These are phyloP conservation scores for Molorchus minor DNA, from an alignment of 2,888 invertebrate genomes.

Conservation along the genomic window DNA sequence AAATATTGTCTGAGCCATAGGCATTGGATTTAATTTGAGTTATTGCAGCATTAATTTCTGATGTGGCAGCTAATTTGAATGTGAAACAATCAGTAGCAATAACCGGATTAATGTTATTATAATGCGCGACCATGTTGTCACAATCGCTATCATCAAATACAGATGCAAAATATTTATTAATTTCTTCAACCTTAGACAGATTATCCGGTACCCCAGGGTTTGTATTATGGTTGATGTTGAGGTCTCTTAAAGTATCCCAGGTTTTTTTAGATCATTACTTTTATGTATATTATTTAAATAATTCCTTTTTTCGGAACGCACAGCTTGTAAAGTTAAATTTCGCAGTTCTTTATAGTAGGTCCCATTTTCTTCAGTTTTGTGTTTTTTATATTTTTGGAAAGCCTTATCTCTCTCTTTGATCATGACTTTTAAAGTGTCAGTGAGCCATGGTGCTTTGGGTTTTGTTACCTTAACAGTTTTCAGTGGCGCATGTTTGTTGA, in stretches of 20 bases:
- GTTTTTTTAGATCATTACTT: too few species aligned
- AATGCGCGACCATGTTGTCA: background rate
- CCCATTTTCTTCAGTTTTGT: background rate
- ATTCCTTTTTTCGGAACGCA: too few species aligned
- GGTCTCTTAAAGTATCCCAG: too few species aligned
- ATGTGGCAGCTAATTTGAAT: background rate
- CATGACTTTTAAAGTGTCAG: background rate
- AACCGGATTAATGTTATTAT: background rate
- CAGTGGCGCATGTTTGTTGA: too few species aligned
- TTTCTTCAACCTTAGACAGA: too few species aligned
- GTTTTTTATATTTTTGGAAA: background rate
- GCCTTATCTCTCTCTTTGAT: background rate
- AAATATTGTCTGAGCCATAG: background rate
- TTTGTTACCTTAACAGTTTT: too few species aligned
- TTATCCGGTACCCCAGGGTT: too few species aligned
- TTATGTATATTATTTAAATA: too few species aligned
- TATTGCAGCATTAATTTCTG: background rate
- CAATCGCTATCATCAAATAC: too few species aligned
- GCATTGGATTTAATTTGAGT: background rate
- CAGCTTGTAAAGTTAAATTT: background rate
- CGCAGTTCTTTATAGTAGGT: background rate
- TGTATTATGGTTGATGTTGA: too few species aligned
- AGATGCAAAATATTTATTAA: too few species aligned
- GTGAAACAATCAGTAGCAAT: too few species aligned
- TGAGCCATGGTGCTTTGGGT: slow-evolving; percentile 5